Evolutionary conservation across 2,113 vertebrate species (phyloP), one percentile per base, ranked within the genome.

Genomic region (Leucosticte australis): DNA sequence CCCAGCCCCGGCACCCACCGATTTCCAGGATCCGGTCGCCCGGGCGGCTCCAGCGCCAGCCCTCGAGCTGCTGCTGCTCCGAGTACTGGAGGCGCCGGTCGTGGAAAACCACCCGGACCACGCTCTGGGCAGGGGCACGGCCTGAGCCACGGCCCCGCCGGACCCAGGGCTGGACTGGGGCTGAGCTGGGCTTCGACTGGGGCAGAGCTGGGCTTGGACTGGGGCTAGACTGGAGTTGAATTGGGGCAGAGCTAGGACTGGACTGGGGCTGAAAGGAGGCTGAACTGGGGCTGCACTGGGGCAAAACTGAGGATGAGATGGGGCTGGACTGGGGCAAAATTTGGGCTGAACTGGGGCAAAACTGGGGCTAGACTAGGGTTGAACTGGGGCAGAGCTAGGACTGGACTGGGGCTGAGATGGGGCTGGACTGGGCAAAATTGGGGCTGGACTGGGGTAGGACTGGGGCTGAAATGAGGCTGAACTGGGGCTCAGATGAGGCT

Each of bases 1-100:
- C 11, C 47, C 33, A 6, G 44, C 20, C 33, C 21, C 35, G 9
- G 71, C 35, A 35, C 70, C 56, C 89, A 96, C 96, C 89, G 13
- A 97, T 91, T 59, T 98, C 96, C 31, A 97, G 83, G 91, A 97
- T 95, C 28, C 90, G 70, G 15, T 98, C 96, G 7, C 96, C 96
- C 0, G 97, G 94, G 39, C 84, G 63, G 68, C 82, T 97, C 91
- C 96, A 96, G 23, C 96, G 78, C 96, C 96, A 96, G 26, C 94
- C 93, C 7, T 93, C 90, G 95, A 97, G 91, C 76, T 97, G 97
- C 56, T 97, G 97, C 76, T 95, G 94, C 82, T 98, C 96, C 4
- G 20, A 97, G 89, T 94, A 91, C 56, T 86, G 96, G 28, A 97
- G 94, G 20, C 77, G 62, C 23, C 70, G 85, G 59, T 96, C 93